Evolutionary conservation across 1,140 invertebrate genomes (phyloP), one percentile per base, ranked within the genome.

Genomic region (Aphidius gifuensis): DNA sequence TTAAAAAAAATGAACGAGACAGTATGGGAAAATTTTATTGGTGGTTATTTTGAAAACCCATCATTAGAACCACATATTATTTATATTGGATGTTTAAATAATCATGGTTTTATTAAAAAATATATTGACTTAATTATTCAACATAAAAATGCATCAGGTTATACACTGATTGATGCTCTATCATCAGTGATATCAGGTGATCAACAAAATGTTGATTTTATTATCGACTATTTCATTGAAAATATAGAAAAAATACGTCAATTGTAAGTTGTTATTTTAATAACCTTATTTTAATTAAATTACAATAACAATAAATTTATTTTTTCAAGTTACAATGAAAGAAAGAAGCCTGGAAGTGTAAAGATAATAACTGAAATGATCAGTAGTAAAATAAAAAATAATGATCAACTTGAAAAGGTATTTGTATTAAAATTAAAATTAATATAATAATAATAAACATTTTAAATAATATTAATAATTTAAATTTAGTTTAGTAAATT

Each of bases 391-490:
- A 60, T 51, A 11, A 60, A 60, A 44, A 60, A 43, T 50, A 38
- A n/a, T 5, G 39, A 60, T 60, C 58, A 60, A 60, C 50, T 40
- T 44, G 21, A 60, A 9, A 60, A 60, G 40, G 58, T 60, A 60
- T 49, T 49, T 38, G 0, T 9, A 16, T 16, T 6, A 5, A 48
- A 32, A n/a, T 16, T 16, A 11, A 7, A 48, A 48, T 6, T 5
- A 8, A 42, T 9, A 9, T 32, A 57, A 57, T 23, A 45, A 43
- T 11, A 8, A n/a, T 56, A n/a, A 7, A 44, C 54, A 43, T 16
- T 16, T 16, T 8, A 39, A 43, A 5, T 44, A 44, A 16, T 6
- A 7, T 43, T 42, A 39, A 16, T 5, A 55, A 42, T 46, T 38
- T 9, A 46, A 43, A n/a, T 58, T 39, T 49, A 58, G 57, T 58